phyloP scores from a whole-genome alignment of 2,888 invertebrate genomes.

The Phalera bucephala region DNA sequence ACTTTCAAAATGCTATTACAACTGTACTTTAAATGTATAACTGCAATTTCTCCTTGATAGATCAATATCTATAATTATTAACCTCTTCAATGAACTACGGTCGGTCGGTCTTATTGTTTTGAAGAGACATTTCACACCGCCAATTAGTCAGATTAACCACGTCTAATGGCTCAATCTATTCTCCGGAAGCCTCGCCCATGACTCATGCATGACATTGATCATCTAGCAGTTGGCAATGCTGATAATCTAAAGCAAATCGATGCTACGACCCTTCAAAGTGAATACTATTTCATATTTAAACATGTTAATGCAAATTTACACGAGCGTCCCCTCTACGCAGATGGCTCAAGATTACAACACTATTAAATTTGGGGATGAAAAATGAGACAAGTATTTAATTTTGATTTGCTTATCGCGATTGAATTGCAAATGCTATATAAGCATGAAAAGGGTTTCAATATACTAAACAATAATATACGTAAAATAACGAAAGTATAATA shows the following conservation, averaged over 20 bases:
- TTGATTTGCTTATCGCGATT: constrained; percentile 33
- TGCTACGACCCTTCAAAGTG: neutral
- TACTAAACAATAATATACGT: constrained; percentile 11
- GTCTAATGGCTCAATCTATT: constrained; percentile 3
- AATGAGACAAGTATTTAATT: constrained; percentile 54
- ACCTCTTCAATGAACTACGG: too few relatives aligned
- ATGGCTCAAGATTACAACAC: constrained; percentile 47
- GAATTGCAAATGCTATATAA: constrained; percentile 20
- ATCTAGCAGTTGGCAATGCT: constrained; percentile 1
- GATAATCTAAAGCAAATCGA: neutral
- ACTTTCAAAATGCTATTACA: too few relatives aligned
- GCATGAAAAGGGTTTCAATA: constrained; percentile 21
- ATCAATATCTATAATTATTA: too few relatives aligned
- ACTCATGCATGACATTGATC: neutral
- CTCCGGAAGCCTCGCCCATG: neutral
- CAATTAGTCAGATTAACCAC: constrained; percentile 3
- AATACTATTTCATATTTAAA: constrained; percentile 13
- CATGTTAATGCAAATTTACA: constrained; percentile 25
- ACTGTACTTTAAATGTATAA: too few relatives aligned
- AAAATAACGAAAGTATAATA: neutral
- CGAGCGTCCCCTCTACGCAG: neutral
- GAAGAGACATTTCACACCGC: neutral
- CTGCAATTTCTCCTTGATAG: too few relatives aligned
- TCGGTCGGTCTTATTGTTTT: too few relatives aligned
- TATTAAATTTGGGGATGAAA: constrained; percentile 55